Conservation (phyloP, 2,797 vertebrate species). For the Enteromius afrohamiltoni region DNA sequence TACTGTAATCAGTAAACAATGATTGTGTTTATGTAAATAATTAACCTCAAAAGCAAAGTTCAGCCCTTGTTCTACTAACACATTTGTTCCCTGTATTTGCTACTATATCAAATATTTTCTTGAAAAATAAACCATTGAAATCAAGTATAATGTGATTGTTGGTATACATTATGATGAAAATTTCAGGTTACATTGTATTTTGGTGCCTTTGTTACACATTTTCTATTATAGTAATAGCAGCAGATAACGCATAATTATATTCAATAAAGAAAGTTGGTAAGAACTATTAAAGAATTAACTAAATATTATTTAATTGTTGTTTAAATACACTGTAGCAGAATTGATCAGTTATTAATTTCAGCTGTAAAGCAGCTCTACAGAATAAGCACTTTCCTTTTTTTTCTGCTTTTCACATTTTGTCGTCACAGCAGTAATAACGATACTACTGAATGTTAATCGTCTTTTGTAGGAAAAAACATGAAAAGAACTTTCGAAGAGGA, state of each 20-base stretch:
- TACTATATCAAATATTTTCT: not conserved
- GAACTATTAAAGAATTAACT: not conserved
- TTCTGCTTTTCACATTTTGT: not conserved
- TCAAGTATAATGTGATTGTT: not conserved
- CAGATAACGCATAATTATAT: not conserved
- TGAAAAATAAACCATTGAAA: not conserved
- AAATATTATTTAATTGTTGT: not conserved
- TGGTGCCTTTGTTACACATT: not conserved
- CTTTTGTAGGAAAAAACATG: not conserved
- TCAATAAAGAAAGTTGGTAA: not conserved
- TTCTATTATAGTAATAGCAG: not conserved
- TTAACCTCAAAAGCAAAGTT: not conserved
- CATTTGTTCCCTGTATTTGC: not conserved
- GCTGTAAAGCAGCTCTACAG: not conserved
- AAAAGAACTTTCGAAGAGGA: not conserved
- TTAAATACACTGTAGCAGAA: not conserved
- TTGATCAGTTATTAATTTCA: not conserved
- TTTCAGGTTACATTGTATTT: not conserved
- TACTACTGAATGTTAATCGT: fast-evolving
- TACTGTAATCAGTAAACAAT: not conserved
- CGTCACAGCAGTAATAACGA: not conserved
- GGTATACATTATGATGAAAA: not conserved
- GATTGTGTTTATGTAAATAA: not conserved
- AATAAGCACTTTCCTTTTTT: too few relatives aligned
- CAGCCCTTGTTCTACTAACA: not conserved